Base-by-base conservation (phyloP, 1,140 invertebrate species). In the Microplitis demolitor region DNA sequence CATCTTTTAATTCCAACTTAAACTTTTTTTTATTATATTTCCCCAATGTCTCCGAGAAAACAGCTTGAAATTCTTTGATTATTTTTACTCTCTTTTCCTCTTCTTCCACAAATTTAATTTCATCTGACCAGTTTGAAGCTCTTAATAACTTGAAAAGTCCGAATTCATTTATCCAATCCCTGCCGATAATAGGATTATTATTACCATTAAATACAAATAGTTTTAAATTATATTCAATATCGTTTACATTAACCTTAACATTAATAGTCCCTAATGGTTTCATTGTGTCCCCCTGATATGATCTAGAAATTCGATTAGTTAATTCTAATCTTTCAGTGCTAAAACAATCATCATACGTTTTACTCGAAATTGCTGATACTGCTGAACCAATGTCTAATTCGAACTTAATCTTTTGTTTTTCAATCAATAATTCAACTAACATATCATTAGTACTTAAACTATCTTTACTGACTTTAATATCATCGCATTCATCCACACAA, bases 341-440 rank as follows among this genome's bases (percentile, higher is more conserved):
- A 24, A 67, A 67, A 35, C 24, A 50, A 39, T 1, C 35, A 50
- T 51, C 4, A 62, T 34, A 74, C 37, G 45, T 37, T 16, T 33
- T 60, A n/a, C 56, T 39, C 3, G 71, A 72, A n/a, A 72, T 67
- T 16, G 71, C 71, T 33, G 71, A 8, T 9, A 67, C 45, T 5
- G 53, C 33, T 60, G 71, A 72, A 9, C 71, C 71, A 3, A 53
- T 72, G 39, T 72, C 71, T 60, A 72, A 24, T 11, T 72, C 71
- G 14, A 72, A 72, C 5, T 60, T 50, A 31, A 72, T 60, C 13
- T 16, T 34, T 33, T 34, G 14, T 34, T 37, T 45, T 35, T 75
- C 39, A 37, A 72, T 60, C 37, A 4, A 50, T 24, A 72, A 69
- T 13, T 66, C 54, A 11, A 61, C 24, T 45, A 2, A 33, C n/a